A percentile compares a stretch with the other conserved stretches of the same genome.
phyloP scores from a whole-genome alignment of 2,888 invertebrate species.

The Monochamus alternatus region DNA sequence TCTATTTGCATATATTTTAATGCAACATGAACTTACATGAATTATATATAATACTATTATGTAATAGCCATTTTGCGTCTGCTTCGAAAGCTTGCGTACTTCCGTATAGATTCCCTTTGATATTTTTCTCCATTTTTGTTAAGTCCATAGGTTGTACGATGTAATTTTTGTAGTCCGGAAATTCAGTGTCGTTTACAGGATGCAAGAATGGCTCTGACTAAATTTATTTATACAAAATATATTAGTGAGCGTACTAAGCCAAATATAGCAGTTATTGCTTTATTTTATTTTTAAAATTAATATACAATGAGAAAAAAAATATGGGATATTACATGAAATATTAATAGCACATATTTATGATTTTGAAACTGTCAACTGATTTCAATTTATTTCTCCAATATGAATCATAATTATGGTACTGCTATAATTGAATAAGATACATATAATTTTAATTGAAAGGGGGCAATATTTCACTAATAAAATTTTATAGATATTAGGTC shows the following conservation, averaged over 20 bases:
- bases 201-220: constrained; percentile 87
- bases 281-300: too few species aligned
- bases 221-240: constrained; percentile 56
- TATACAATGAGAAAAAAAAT: too few species aligned
- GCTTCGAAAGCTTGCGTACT: constrained; percentile 92
- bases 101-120: constrained; percentile 83
- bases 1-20: not conserved
- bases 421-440: too few species aligned
- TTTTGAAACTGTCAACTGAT: too few species aligned
- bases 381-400: too few species aligned
- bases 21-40: constrained; percentile 78
- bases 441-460: too few species aligned
- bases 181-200: constrained; percentile 80
- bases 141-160: constrained; percentile 93
- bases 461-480: too few species aligned
- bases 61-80: constrained; percentile 94
- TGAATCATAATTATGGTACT: too few species aligned
- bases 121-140: constrained; percentile 82
- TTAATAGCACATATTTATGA: too few species aligned
- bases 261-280: not conserved
- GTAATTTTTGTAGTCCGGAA: constrained; percentile 86
- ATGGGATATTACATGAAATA: too few species aligned
- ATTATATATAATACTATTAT: constrained; percentile 93
- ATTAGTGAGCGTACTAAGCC: not conserved
- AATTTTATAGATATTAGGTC: too few species aligned